Evolutionary conservation across 2,888 invertebrate genomes (phyloP).

Genomic region (Oligia fasciuncula): DNA sequence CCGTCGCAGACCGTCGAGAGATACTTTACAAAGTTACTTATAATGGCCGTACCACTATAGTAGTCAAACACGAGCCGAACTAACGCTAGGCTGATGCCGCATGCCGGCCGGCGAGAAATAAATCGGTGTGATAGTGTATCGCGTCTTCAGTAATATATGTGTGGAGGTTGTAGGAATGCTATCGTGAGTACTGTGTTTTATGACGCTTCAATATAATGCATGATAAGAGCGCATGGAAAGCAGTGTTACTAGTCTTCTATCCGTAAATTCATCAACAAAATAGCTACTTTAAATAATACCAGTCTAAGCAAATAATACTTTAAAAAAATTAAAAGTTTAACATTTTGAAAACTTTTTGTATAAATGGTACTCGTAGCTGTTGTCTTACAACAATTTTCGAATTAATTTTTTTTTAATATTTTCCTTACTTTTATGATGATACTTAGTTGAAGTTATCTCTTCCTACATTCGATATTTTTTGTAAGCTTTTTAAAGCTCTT

Average conservation of each 20-base stretch:
- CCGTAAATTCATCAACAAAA: background rate
- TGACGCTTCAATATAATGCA: slow-evolving; percentile 48
- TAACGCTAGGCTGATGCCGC: slow-evolving; percentile 28
- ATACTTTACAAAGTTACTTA: slow-evolving; percentile 25
- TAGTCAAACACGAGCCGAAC: slow-evolving; percentile 30
- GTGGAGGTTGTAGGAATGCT: slow-evolving; percentile 71
- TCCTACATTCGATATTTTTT: background rate
- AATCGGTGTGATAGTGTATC: slow-evolving; percentile 44
- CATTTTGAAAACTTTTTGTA: background rate
- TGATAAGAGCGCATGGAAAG: slow-evolving; percentile 29
- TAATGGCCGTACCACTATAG: slow-evolving; percentile 20
- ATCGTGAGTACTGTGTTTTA: slow-evolving; percentile 70
- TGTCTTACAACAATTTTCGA: background rate
- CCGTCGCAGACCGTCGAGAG: slow-evolving; percentile 20
- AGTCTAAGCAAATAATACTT: too few relatives aligned
- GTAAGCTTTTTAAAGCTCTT: background rate
- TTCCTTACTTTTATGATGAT: background rate
- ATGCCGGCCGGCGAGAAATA: slow-evolving; percentile 20
- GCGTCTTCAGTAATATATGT: slow-evolving; percentile 64
- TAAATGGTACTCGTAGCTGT: too few relatives aligned
- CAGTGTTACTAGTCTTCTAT: slow-evolving; percentile 37
- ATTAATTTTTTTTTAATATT: too few relatives aligned
- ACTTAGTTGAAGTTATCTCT: background rate
- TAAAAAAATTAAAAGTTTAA: background rate
- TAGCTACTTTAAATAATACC: background rate